These are phyloP conservation scores for Helicolenus hilgendorfi DNA, from an alignment of 2,797 vertebrate species.

Conservation along the genomic window DNA sequence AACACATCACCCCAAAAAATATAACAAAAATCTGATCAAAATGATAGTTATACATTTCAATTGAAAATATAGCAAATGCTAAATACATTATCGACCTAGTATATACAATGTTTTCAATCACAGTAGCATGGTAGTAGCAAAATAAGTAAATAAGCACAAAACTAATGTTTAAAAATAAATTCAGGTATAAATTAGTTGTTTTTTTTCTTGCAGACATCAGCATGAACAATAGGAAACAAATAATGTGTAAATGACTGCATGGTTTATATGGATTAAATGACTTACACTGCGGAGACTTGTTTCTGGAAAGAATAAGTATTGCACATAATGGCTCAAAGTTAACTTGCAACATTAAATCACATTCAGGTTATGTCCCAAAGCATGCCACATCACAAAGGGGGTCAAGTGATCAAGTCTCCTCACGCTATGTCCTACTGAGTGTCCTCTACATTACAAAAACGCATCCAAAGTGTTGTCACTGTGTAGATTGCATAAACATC, in stretches of 20 bases:
- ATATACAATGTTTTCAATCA: conserved; percentile 99
- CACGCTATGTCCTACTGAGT: conserved; percentile 95
- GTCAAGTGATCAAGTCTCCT: conserved; percentile 97
- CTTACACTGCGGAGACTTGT: conserved; percentile 96
- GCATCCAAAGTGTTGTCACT: conserved; percentile 91
- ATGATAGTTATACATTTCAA: conserved; percentile 99
- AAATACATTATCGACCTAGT: conserved; percentile 99
- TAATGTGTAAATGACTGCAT: conserved; percentile 95
- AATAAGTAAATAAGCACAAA: conserved; percentile 99
- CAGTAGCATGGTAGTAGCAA: conserved; percentile 99
- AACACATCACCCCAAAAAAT: conserved; percentile 99
- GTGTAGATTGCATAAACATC: conserved; percentile 95
- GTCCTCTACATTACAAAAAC: conserved; percentile 95
- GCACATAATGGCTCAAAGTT: conserved; percentile 99
- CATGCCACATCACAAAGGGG: conserved; percentile 98
- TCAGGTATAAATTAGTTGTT: conserved; percentile 98
- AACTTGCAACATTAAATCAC: conserved; percentile 99
- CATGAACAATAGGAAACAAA: conserved; percentile 95
- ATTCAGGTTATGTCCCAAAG: conserved; percentile 98
- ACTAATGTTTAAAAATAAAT: conserved; percentile 99
- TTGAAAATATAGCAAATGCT: conserved; percentile 99
- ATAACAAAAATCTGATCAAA: conserved; percentile 99
- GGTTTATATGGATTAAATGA: conserved; percentile 96
- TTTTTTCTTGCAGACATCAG: conserved; percentile 98
- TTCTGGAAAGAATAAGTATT: conserved; percentile 99